phyloP scores from a whole-genome alignment of 2,888 invertebrate species.

The Torymus texanus region DNA sequence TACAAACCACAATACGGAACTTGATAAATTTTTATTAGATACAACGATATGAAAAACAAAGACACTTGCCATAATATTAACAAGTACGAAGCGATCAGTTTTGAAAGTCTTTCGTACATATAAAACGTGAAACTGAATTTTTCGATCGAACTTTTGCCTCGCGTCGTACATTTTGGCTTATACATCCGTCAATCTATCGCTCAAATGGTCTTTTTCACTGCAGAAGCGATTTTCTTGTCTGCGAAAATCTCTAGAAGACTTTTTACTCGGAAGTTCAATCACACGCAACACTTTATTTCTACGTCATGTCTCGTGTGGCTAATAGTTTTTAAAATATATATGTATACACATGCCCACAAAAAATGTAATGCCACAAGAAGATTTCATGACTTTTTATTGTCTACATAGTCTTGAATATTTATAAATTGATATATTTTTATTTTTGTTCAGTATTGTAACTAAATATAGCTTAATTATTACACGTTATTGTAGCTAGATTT shows the following conservation, averaged over 20 bases:
- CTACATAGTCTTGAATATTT: no score
- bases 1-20: no score
- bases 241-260: conserved; percentile 45
- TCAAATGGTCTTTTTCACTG: conserved; percentile 50
- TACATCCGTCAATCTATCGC: conserved; percentile 55
- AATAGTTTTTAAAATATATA: conserved; percentile 38
- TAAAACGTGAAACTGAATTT: conserved; percentile 52
- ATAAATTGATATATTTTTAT: no score
- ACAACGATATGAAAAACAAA: conserved; percentile 27
- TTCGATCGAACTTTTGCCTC: conserved; percentile 44
- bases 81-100: conserved; percentile 43
- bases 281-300: conserved; percentile 31
- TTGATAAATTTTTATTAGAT: conserved; percentile 18
- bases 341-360: neutral
- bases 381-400: no score
- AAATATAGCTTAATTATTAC: no score
- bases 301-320: conserved; percentile 18
- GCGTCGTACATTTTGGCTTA: conserved; percentile 45
- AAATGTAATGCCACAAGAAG: neutral
- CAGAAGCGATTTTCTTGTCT: conserved; percentile 51
- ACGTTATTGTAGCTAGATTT: no score
- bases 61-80: conserved; percentile 11
- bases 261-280: conserved; percentile 43
- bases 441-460: no score
- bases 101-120: conserved; percentile 46